Percentiles rank a stretch among this genome's conserved stretches.
Conservation (phyloP, 2,113 vertebrate species). For the Sarotherodon lohbergeri region DNA sequence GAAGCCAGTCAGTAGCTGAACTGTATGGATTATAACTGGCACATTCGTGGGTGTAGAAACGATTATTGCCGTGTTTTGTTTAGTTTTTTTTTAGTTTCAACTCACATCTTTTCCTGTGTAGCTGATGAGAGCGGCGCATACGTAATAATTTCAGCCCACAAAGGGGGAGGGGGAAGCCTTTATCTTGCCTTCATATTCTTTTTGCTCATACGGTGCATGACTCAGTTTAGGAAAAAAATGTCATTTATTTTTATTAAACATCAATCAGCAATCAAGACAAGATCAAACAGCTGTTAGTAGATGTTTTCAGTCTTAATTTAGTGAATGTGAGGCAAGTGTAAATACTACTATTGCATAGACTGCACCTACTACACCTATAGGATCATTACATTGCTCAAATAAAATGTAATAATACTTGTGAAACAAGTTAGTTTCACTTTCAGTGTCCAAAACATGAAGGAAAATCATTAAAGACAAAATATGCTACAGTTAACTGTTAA, state of each 20-base stretch:
- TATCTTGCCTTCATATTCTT: background rate
- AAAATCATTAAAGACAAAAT: background rate
- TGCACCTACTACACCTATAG: background rate
- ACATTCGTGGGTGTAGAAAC: background rate
- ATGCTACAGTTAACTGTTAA: background rate
- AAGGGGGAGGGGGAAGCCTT: background rate
- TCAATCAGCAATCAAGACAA: background rate
- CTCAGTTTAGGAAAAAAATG: background rate
- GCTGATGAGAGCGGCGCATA: background rate
- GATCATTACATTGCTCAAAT: background rate
- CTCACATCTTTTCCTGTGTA: background rate
- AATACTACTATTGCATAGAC: background rate
- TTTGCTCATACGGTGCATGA: background rate
- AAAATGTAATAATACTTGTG: background rate
- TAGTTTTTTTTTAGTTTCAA: background rate
- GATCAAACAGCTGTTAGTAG: background rate
- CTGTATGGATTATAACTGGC: constrained; percentile 1
- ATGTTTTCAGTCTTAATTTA: background rate
- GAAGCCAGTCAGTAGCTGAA: background rate
- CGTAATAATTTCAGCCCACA: constrained; percentile 1
- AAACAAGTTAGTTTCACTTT: background rate
- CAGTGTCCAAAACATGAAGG: background rate
- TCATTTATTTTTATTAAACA: background rate
- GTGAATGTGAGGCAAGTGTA: background rate
- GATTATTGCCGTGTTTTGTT: background rate